Conservation (phyloP, 2,797 vertebrate genomes). For the Naso thynnoides region DNA sequence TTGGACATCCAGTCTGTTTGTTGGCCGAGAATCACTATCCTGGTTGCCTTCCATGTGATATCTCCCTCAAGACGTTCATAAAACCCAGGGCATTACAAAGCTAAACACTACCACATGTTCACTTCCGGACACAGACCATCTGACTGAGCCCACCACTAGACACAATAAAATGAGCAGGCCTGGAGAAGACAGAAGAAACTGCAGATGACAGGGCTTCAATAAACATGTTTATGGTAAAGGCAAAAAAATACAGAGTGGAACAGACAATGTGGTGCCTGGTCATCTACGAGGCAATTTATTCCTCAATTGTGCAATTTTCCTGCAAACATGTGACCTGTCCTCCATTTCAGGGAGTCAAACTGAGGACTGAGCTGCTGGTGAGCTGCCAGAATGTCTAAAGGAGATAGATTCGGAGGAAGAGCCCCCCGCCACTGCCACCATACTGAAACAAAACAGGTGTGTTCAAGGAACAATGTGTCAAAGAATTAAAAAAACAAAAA, state of each 20-base stretch:
- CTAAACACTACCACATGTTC: conserved; percentile 88
- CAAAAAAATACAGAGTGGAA: conserved; percentile 68
- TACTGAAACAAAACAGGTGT: conserved; percentile 19
- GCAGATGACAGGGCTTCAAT: conserved; percentile 78
- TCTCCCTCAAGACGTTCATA: conserved; percentile 81
- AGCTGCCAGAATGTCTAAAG: conserved; percentile 74
- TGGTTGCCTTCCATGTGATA: conserved; percentile 82
- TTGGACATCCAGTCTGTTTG: conserved; percentile 82
- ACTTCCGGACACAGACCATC: conserved; percentile 79
- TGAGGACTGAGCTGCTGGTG: conserved; percentile 70
- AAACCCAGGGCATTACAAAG: conserved; percentile 83
- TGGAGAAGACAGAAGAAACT: conserved; percentile 73
- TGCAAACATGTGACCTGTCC: conserved; percentile 78
- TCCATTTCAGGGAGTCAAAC: conserved; percentile 75
- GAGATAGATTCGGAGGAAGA: conserved; percentile 68
- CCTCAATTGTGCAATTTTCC: conserved; percentile 81
- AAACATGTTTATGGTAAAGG: conserved; percentile 77
- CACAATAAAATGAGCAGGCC: conserved; percentile 56
- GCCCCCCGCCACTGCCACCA: conserved; percentile 9
- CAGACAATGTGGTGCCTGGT: conserved; percentile 78
- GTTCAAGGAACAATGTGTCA: conserved; percentile 2
- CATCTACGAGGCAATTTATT: conserved; percentile 76
- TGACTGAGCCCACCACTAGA: conserved; percentile 55
- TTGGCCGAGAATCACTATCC: conserved; percentile 77
- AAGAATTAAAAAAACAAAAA: conserved; percentile 33